A percentile compares a stretch with the other conserved stretches of the same genome.
phyloP scores from a whole-genome alignment of 37 sponge, comb jelly and placozoan species.

The Tethya wilhelma region DNA sequence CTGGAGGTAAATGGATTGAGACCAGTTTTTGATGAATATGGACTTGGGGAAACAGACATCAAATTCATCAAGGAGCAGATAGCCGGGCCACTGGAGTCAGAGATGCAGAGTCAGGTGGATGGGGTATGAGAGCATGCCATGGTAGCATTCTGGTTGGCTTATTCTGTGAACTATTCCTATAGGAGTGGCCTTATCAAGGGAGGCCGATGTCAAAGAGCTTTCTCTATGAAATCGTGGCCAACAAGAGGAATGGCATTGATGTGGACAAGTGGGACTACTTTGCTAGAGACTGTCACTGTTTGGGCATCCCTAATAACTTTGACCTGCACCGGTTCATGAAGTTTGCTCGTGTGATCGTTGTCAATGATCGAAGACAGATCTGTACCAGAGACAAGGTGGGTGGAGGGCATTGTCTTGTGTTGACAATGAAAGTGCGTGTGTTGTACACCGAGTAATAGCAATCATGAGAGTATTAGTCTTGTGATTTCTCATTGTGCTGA shows the following conservation, averaged over 20 bases:
- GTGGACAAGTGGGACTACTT: conserved; percentile 99
- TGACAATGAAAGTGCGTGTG: too few relatives aligned
- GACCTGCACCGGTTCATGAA: conserved; percentile 80
- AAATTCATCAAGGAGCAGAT: conserved; percentile 93
- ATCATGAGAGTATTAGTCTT: too few relatives aligned
- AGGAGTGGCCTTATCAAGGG: conserved; percentile 81
- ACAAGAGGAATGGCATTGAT: conserved; percentile 94
- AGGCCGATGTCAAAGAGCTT: conserved; percentile 86
- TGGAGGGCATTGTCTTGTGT: neutral
- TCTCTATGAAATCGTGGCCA: conserved; percentile 98
- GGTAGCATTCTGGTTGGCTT: too few relatives aligned
- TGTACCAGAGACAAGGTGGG: conserved; percentile 90
- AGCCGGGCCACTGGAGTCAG: conserved; percentile 55
- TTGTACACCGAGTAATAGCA: too few relatives aligned
- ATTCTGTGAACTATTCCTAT: neutral
- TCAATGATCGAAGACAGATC: conserved; percentile 75
- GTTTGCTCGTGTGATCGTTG: conserved; percentile 84
- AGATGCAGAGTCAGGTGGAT: conserved; percentile 13
- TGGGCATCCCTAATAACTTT: conserved; percentile 89
- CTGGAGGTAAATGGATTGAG: conserved; percentile 66
- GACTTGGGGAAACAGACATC: conserved; percentile 72
- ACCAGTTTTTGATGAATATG: conserved; percentile 50
- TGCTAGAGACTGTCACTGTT: conserved; percentile 88
- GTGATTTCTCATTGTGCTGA: too few relatives aligned
- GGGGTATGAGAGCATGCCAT: too few relatives aligned